Base-by-base conservation (phyloP, 2,888 invertebrate species). In the Euproctis similis region DNA sequence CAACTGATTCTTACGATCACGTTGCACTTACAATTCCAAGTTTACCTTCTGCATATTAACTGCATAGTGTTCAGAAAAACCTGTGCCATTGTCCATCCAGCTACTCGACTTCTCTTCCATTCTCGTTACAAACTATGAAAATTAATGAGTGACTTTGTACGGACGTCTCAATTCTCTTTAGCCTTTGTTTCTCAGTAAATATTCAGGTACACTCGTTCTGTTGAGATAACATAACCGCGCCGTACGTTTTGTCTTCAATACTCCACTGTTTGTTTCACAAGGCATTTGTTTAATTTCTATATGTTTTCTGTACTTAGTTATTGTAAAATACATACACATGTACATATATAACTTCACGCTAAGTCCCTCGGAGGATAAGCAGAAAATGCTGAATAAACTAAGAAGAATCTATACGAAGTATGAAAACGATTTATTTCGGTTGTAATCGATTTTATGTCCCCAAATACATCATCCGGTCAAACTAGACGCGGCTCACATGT, bases 81-180 rank as follows among this genome's bases (percentile, higher is more conserved):
- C n/a, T n/a, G n/a, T 39, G 28, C 18, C 46, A 43, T 50, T 50
- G 51, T 50, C 35, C 40, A 23, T 12, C 30, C 34, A 45, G 59
- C 60, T 63, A 60, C 66, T 49, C 56, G 56, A 55, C 56, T 68
- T 67, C 65, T 59, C 58, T 52, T n/a, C 54, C 43, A 40, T 43
- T 36, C 35, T 45, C 46, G 62, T 55, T 53, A 54, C 63, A 61
- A 65, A 62, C 69, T 73, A 68, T 70, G 75, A 72, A 75, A 76
- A 78, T 77, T 77, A 78, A 78, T 74, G 75, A 50, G 46, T 40
- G 51, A 76, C 70, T 51, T 67, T 63, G 66, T 72, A 66, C 63
- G 53, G 40, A 68, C 62, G 53, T 65, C 71, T 75, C 64, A 69
- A 70, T 73, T 50, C 59, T 47, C 36, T 28, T n/a, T n/a, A 33